Conservation (phyloP, 2,113 vertebrate species). For the Mellivora capensis region DNA sequence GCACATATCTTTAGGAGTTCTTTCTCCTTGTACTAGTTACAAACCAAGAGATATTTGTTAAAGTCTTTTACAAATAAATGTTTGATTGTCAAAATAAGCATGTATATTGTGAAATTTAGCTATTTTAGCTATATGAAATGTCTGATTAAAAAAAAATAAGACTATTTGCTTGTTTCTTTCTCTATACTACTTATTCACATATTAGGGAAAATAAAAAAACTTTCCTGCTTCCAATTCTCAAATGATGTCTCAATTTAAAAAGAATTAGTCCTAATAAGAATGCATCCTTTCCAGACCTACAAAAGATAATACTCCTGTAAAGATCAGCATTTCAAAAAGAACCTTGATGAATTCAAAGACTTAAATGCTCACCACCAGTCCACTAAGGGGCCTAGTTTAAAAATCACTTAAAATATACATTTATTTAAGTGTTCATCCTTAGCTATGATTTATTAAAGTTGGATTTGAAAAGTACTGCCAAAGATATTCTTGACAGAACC, state of each 20-base stretch:
- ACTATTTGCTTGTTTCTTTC: neutral
- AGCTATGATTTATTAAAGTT: constrained; percentile 44
- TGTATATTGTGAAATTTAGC: neutral
- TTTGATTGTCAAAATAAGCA: constrained; percentile 39
- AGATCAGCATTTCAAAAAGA: neutral
- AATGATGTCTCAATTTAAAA: constrained; percentile 25
- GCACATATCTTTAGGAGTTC: neutral
- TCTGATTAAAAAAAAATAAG: neutral
- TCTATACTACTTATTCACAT: constrained; percentile 11
- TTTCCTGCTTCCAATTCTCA: constrained; percentile 33
- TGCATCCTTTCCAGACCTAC: neutral
- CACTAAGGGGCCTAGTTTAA: constrained; percentile 34
- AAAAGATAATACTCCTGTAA: neutral
- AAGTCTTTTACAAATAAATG: neutral
- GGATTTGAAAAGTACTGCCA: constrained; percentile 36
- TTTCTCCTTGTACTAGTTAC: neutral
- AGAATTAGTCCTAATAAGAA: neutral
- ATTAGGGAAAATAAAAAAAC: neutral
- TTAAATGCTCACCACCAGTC: constrained; percentile 15
- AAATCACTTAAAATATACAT: constrained; percentile 41
- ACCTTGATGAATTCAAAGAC: constrained; percentile 45
- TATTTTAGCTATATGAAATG: constrained; percentile 35
- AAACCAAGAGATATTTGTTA: neutral
- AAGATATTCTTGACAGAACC: constrained; percentile 35
- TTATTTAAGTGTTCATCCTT: constrained; percentile 45